These are phyloP conservation scores for Cosmorhoe ocellata DNA, from an alignment of 2,888 invertebrate species.

Conservation along the genomic window DNA sequence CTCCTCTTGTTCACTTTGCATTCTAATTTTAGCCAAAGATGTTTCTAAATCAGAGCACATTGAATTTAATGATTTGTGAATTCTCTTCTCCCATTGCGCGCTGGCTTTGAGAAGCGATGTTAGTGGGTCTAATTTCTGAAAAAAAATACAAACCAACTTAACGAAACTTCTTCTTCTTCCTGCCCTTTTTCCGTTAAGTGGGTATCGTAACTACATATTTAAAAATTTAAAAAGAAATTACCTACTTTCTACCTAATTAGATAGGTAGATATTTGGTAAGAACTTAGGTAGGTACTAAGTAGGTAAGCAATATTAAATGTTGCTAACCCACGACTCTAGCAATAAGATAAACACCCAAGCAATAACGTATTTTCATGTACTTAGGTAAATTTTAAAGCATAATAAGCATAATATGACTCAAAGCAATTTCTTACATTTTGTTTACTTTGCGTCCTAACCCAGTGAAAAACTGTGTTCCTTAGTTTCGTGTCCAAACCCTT, in stretches of 20 bases:
- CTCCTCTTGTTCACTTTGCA: constrained; percentile 91
- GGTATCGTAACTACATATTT: too few species aligned
- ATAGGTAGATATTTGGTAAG: too few species aligned
- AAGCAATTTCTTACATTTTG: constrained; percentile 64
- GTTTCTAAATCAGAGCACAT: constrained; percentile 96
- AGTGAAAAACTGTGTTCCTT: constrained; percentile 92
- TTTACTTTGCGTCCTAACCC: constrained; percentile 84
- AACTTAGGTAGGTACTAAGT: neutral
- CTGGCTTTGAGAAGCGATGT: constrained; percentile 92
- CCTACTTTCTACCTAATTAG: too few species aligned
- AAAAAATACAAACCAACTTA: constrained; percentile 20
- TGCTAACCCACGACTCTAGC: too few species aligned
- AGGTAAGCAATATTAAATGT: too few species aligned
- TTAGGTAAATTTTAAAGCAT: too few species aligned
- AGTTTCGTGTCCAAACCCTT: constrained; percentile 92
- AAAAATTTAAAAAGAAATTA: too few species aligned
- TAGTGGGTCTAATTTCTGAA: constrained; percentile 84
- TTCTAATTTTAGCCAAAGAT: constrained; percentile 89
- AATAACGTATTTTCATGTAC: too few species aligned
- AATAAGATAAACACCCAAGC: too few species aligned
- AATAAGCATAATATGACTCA: too few species aligned
- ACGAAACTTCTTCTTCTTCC: too few species aligned
- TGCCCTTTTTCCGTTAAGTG: neutral
- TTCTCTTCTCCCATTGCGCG: constrained; percentile 95
- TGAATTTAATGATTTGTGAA: constrained; percentile 96